phyloP scores from a whole-genome alignment of 2,797 vertebrate species.

The Parotocinclus haroldoi region DNA sequence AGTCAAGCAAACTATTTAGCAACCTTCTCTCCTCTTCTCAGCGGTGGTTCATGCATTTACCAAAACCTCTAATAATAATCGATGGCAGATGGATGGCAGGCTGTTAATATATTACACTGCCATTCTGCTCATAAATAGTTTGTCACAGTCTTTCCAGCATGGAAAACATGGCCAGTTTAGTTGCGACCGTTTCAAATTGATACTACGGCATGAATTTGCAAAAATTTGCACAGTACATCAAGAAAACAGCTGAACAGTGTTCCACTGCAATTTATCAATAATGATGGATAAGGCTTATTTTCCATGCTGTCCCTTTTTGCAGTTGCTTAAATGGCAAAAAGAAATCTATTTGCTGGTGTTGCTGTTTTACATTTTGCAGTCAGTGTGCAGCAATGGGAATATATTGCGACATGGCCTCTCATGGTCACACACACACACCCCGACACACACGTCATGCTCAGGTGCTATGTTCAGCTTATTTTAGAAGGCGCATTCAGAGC shows the following conservation, averaged over 20 bases:
- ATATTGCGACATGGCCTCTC: constrained; percentile 29
- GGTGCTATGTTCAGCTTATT: constrained; percentile 14
- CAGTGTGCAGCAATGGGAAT: constrained; percentile 36
- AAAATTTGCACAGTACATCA: constrained; percentile 23
- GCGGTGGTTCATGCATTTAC: constrained; percentile 2
- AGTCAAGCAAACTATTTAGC: no score
- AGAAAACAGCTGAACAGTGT: constrained; percentile 10
- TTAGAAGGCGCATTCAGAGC: constrained; percentile 5
- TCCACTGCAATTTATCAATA: constrained; percentile 34
- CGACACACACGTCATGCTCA: not conserved
- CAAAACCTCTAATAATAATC: constrained; percentile 7
- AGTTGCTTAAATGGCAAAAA: constrained; percentile 37
- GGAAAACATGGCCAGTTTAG: constrained; percentile 7
- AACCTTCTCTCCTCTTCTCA: constrained; percentile 7
- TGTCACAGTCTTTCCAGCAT: constrained; percentile 7
- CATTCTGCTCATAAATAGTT: constrained; percentile 13
- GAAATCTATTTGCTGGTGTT: constrained; percentile 40
- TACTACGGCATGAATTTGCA: not conserved
- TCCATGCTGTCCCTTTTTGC: constrained; percentile 22
- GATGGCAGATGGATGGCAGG: constrained; percentile 25
- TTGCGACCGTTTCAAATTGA: constrained; percentile 23
- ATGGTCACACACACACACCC: constrained; percentile 1
- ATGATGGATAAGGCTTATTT: constrained; percentile 33
- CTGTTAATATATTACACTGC: not conserved
- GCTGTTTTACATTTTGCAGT: constrained; percentile 33